Evolutionary conservation across 1,140 invertebrate species (phyloP).

Genomic region (Venturia canescens): DNA sequence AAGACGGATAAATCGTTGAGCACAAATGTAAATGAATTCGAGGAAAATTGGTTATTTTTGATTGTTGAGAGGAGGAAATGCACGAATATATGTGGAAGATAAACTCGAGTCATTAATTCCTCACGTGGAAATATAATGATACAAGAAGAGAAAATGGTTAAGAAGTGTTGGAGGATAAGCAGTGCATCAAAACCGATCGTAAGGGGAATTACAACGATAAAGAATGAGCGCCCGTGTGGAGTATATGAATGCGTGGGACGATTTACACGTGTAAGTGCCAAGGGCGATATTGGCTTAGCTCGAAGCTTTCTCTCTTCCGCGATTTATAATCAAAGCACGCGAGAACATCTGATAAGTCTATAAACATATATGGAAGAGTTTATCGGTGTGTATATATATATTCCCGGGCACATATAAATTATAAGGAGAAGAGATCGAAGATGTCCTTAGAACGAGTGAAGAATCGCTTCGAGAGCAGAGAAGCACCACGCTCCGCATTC

Average conservation of each 20-base stretch:
- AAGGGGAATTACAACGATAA: constrained; percentile 44
- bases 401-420: not conserved
- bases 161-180: not conserved
- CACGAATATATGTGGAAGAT: not conserved
- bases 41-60: not conserved
- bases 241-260: constrained; percentile 41
- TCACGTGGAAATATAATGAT: not conserved
- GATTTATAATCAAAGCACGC: not conserved
- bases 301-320: not conserved
- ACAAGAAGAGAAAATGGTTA: not conserved
- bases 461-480: not conserved
- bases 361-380: not conserved
- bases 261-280: constrained; percentile 41
- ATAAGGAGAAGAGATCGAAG: not conserved
- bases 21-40: no score
- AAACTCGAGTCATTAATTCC: not conserved
- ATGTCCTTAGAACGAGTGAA: not conserved
- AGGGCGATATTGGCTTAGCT: not conserved
- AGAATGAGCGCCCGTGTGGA: constrained; percentile 28
- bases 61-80: not conserved
- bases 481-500: not conserved
- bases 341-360: not conserved
- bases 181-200: constrained; percentile 38
- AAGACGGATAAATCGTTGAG: no score
- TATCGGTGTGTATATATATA: not conserved